A percentile compares a stretch with the other conserved stretches of the same genome.
These are phyloP conservation scores for Heteromormyrus szaboi DNA, from an alignment of 2,797 vertebrate genomes.

Conservation along the genomic window DNA sequence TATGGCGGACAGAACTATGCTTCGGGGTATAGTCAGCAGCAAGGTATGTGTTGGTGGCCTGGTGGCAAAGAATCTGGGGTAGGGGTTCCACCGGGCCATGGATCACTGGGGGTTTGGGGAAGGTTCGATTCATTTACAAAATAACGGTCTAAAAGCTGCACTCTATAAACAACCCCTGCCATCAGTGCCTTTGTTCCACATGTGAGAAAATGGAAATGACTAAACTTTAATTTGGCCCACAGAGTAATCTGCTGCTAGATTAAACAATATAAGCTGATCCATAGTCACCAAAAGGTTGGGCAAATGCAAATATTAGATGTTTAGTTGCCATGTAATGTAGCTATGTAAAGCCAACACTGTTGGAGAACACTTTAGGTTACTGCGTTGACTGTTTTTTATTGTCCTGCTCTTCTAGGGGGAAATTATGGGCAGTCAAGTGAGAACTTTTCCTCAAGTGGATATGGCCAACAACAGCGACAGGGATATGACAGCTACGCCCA, in stretches of 20 bases:
- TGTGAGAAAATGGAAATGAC: not conserved
- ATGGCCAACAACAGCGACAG: constrained; percentile 36
- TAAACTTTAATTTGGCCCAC: not conserved
- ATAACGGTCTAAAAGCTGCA: not conserved
- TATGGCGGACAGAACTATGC: constrained; percentile 54
- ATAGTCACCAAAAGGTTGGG: not conserved
- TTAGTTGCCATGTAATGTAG: not conserved
- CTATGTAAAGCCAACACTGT: not conserved
- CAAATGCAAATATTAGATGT: not conserved
- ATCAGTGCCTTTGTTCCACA: not conserved
- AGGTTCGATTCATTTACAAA: not conserved
- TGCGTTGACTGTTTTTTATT: not conserved
- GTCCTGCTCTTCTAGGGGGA: constrained; percentile 34
- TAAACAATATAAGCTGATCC: not conserved
- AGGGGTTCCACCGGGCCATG: not conserved
- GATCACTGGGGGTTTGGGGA: not conserved
- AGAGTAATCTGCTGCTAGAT: not conserved
- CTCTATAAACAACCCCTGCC: not conserved
- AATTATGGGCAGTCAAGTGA: constrained; percentile 49
- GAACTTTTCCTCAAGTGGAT: constrained; percentile 30
- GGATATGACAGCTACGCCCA: constrained; percentile 52
- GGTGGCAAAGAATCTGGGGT: not conserved
- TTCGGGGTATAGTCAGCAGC: constrained; percentile 55
- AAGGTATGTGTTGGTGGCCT: constrained; percentile 29
- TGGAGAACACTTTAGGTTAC: not conserved